Evolutionary conservation across 1,140 invertebrate genomes (phyloP).

Genomic region (Chironomus tepperi): DNA sequence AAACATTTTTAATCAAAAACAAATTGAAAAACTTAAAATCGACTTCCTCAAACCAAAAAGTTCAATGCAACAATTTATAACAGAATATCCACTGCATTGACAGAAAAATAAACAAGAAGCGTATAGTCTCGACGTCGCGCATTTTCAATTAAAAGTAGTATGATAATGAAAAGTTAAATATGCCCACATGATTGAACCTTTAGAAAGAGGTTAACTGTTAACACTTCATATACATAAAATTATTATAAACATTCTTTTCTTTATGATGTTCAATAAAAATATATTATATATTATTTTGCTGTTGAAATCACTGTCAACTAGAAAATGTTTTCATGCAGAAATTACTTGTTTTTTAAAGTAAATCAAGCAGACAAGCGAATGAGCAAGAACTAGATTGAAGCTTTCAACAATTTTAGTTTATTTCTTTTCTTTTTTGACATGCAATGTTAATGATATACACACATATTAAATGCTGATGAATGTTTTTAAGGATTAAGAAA

Average conservation of each 20-base stretch:
- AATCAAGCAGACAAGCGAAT: background rate
- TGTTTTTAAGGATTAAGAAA: background rate
- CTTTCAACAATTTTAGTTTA: background rate
- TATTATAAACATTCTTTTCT: background rate
- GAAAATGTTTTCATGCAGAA: background rate
- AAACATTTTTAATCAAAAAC: too few species aligned
- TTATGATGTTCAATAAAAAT: background rate
- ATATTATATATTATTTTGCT: background rate
- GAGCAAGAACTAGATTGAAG: conserved; percentile 6
- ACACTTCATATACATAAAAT: conserved; percentile 9
- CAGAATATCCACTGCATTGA: too few species aligned
- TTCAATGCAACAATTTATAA: too few species aligned
- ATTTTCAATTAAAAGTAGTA: too few species aligned
- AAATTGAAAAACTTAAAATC: too few species aligned
- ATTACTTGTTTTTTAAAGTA: background rate
- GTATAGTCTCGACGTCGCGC: too few species aligned
- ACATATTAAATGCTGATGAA: conserved; percentile 4
- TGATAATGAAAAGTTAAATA: background rate
- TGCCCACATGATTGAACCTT: background rate
- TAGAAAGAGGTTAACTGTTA: conserved; percentile 13
- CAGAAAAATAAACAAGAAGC: too few species aligned
- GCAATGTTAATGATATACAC: background rate
- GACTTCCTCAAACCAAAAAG: too few species aligned
- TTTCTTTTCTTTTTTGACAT: background rate
- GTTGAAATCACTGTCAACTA: conserved; percentile 7